These are phyloP conservation scores for Pteronotus mesoamericanus DNA, from an alignment of 2,797 vertebrate species.

Conservation along the genomic window DNA sequence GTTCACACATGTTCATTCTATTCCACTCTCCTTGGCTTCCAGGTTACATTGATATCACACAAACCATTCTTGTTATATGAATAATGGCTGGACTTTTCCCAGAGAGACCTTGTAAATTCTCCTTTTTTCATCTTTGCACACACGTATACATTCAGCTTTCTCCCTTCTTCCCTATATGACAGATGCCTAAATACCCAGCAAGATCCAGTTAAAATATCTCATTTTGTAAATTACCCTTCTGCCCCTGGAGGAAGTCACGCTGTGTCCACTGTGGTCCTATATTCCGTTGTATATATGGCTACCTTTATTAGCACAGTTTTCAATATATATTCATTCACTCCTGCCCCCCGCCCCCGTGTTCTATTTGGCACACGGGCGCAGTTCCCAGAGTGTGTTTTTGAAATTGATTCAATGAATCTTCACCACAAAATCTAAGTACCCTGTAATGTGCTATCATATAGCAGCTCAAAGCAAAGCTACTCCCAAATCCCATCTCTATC, in stretches of 20 bases:
- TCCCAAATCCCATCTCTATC: background rate
- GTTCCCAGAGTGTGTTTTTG: background rate
- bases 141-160: background rate
- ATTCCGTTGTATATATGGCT: background rate
- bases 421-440: background rate
- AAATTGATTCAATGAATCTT: slow-evolving; percentile 9
- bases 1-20: background rate
- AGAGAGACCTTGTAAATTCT: background rate
- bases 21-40: background rate
- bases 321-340: background rate
- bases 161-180: background rate
- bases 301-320: background rate
- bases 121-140: background rate
- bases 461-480: background rate
- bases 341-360: background rate
- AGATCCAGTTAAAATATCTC: background rate
- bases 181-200: background rate
- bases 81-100: background rate
- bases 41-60: background rate
- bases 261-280: background rate
- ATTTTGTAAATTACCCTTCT: background rate
- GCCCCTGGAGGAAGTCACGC: background rate
- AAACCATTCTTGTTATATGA: background rate
- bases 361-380: background rate
- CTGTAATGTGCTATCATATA: background rate